Base-by-base conservation (phyloP, 2,797 vertebrate species). In the Poecile montanus region DNA sequence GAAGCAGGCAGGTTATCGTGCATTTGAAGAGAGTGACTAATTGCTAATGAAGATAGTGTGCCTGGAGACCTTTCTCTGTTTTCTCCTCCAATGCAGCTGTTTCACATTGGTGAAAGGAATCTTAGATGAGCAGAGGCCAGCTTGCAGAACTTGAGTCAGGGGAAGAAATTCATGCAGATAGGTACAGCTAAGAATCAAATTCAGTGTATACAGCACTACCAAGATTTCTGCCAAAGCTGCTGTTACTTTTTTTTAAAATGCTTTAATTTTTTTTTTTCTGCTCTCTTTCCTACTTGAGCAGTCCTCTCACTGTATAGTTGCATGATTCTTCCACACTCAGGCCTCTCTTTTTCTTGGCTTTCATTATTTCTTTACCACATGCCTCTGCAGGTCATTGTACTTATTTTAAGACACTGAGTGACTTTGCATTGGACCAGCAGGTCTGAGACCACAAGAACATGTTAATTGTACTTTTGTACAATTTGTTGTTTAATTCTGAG, bases 181-280 rank as follows among this genome's bases (percentile, higher is more conserved):
- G 17, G 27, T 56, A 36, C 42, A 81, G 8, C 34, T 22, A 40
- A 44, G 5, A 50, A 36, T 70, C 53, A 62, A 47, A 48, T 32
- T 23, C 5, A 10, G 16, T 26, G 9, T 44, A 14, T 40, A 21
- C 13, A 32, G 9, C 36, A 56, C 25, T 34, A 29, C 7, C 13
- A 56, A 58, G 48, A 23, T 53, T 75, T 78, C 21, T 89, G 36
- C 25, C 4, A 2, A 88, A 50, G 44, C 11, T 56, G 18, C n/a
- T 7, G 0, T n/a, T 44, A n/a, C 13, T 10, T 23, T 53, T 17
- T 22, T 48, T 18, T 19, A 5, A 3, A 13, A 12, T 13, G 29
- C 12, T 29, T 67, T 10, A 0, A 0, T 20, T 16, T 5, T 42
- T 26, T 67, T 9, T 44, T 67, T 16, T 9, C 44, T 40, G 10